These are phyloP conservation scores for Hemitrygon akajei DNA, from an alignment of 2,797 vertebrate genomes.

Conservation along the genomic window DNA sequence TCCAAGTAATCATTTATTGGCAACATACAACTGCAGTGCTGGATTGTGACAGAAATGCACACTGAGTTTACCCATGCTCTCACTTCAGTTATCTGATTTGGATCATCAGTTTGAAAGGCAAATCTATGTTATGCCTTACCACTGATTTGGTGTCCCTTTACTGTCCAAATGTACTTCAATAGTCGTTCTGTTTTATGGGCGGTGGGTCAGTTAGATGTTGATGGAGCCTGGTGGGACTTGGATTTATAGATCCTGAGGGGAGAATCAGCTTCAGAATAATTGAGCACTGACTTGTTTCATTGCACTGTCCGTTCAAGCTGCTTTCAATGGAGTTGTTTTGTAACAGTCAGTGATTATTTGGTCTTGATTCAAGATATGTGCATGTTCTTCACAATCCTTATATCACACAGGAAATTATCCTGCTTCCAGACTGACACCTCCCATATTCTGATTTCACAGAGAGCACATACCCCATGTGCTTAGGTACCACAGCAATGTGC, in stretches of 20 bases:
- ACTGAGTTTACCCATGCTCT: background rate
- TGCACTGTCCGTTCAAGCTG: slow-evolving; percentile 41
- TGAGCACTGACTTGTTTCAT: slow-evolving; percentile 50
- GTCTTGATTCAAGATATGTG: background rate
- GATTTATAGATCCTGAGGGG: background rate
- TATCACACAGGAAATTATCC: background rate
- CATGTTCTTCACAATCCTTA: background rate
- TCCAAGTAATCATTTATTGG: background rate
- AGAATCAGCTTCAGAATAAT: slow-evolving; percentile 57
- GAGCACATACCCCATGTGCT: too few relatives aligned
- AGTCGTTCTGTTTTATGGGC: background rate
- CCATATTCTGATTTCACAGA: too few relatives aligned
- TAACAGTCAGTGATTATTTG: slow-evolving; percentile 44
- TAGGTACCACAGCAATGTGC: too few relatives aligned
- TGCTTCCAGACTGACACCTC: background rate
- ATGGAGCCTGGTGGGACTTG: slow-evolving; percentile 9
- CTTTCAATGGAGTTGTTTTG: slow-evolving; percentile 45
- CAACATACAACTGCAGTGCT: background rate
- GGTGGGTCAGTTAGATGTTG: background rate
- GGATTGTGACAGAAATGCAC: background rate
- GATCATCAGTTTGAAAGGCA: slow-evolving; percentile 14
- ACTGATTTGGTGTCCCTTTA: slow-evolving; percentile 17
- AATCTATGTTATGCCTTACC: background rate
- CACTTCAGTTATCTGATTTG: background rate
- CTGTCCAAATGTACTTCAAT: background rate